Evolutionary conservation across 2,888 invertebrate genomes (phyloP).

Genomic region (Nineta flava): DNA sequence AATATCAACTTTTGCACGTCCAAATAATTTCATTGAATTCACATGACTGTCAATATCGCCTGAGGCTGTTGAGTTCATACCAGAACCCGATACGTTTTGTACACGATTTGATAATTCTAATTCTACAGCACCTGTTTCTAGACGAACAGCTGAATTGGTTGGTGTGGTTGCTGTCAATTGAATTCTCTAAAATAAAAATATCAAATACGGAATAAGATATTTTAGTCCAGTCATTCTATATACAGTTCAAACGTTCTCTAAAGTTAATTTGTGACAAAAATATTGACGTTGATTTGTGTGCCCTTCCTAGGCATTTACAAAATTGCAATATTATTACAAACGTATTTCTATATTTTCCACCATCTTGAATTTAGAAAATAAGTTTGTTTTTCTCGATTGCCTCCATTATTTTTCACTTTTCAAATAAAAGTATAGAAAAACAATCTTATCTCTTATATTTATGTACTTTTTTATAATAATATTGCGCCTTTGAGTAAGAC

Average conservation of each 20-base stretch:
- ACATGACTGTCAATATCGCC: constrained; percentile 34
- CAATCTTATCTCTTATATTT: no score
- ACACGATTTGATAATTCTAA: constrained; percentile 88
- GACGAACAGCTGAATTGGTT: constrained; percentile 86
- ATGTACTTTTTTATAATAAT: no score
- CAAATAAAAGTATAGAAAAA: no score
- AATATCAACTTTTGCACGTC: constrained; percentile 79
- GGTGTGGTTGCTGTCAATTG: constrained; percentile 97
- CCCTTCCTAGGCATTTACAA: no score
- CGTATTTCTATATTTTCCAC: no score
- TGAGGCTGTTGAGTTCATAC: not conserved
- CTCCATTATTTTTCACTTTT: no score
- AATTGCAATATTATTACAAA: no score
- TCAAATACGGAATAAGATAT: constrained; percentile 11
- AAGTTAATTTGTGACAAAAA: no score
- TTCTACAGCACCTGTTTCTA: constrained; percentile 90
- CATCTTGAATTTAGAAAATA: no score
- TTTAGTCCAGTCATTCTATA: not conserved
- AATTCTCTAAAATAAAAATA: constrained; percentile 50
- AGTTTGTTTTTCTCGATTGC: no score
- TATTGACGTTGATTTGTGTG: no score
- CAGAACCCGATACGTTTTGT: constrained; percentile 59
- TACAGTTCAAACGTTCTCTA: not conserved
- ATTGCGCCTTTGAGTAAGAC: no score
- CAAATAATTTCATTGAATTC: constrained; percentile 50